A percentile compares a stretch with the other conserved stretches of the same genome.
phyloP scores from a whole-genome alignment of 2,113 vertebrate species.

The Seriola quinqueradiata region DNA sequence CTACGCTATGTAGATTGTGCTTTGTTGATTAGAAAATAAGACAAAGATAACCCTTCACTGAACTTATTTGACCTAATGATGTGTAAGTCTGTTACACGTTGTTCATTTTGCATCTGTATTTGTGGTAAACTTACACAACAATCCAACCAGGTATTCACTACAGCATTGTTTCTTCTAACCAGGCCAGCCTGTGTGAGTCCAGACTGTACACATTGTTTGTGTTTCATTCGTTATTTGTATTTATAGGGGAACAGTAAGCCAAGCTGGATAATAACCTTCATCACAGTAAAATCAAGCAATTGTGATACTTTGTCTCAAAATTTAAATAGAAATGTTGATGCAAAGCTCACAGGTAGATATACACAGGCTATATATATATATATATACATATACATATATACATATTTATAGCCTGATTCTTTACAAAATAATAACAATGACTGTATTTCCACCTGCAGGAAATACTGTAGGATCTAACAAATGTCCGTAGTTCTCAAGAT shows the following conservation, averaged over 20 bases:
- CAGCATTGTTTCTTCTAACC: constrained; percentile 54
- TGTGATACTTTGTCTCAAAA: constrained; percentile 72
- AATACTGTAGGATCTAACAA: constrained; percentile 77
- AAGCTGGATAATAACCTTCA: constrained; percentile 57
- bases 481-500: constrained; percentile 86
- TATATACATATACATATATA: neutral
- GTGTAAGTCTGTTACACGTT: constrained; percentile 74
- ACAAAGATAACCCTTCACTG: constrained; percentile 76
- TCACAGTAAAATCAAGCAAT: constrained; percentile 78
- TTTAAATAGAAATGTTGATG: constrained; percentile 76
- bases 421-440: constrained; percentile 78
- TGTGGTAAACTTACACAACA: constrained; percentile 74
- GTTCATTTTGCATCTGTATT: constrained; percentile 65
- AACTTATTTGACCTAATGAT: constrained; percentile 76
- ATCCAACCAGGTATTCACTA: constrained; percentile 54
- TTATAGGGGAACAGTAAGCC: constrained; percentile 58
- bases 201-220: constrained; percentile 55
- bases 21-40: constrained; percentile 86
- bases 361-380: constrained; percentile 54
- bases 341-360: constrained; percentile 71
- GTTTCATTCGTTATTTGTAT: constrained; percentile 31
- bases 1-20: constrained; percentile 85
- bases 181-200: constrained; percentile 66
- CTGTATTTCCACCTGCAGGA: constrained; percentile 70
- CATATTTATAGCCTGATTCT: constrained; percentile 41